A percentile compares a stretch with the other conserved stretches of the same genome.
Conservation (phyloP, 2,888 invertebrate genomes). For the Lottia scabra region DNA sequence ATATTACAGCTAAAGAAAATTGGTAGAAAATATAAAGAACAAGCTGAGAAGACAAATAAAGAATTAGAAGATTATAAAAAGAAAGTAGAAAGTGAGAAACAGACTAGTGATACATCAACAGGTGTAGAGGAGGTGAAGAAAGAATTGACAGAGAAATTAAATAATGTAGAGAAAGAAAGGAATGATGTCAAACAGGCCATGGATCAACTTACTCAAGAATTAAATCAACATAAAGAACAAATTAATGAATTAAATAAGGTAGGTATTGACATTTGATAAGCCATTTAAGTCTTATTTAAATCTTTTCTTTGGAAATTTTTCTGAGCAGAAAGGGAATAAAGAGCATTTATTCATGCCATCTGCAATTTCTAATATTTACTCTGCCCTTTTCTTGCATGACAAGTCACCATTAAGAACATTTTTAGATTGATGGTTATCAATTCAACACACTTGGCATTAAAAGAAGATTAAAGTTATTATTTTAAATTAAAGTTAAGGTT, state of each 20-base stretch:
- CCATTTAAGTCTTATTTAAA: conserved; percentile 14
- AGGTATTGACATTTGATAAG: conserved; percentile 18
- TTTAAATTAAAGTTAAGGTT: no score
- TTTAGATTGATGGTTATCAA: no score
- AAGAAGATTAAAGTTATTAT: no score
- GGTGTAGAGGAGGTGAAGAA: conserved; percentile 69
- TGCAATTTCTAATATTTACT: no score
- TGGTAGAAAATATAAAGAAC: conserved; percentile 91
- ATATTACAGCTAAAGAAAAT: conserved; percentile 79
- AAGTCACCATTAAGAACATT: no score
- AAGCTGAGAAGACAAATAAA: conserved; percentile 79
- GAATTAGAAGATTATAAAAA: conserved; percentile 55
- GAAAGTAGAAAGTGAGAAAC: conserved; percentile 41
- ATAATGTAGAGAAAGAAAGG: conserved; percentile 87
- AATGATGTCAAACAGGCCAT: conserved; percentile 73
- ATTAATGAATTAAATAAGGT: conserved; percentile 5
- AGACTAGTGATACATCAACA: conserved; percentile 26
- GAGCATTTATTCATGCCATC: no score
- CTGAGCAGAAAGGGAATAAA: no score
- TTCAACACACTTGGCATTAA: no score
- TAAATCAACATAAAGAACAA: conserved; percentile 26
- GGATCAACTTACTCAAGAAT: conserved; percentile 73
- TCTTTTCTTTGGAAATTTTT: no score
- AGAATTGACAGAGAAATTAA: conserved; percentile 83
- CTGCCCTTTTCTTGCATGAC: no score